Base-by-base conservation (phyloP, 2,888 invertebrate species). In the Fabriciana adippe region DNA sequence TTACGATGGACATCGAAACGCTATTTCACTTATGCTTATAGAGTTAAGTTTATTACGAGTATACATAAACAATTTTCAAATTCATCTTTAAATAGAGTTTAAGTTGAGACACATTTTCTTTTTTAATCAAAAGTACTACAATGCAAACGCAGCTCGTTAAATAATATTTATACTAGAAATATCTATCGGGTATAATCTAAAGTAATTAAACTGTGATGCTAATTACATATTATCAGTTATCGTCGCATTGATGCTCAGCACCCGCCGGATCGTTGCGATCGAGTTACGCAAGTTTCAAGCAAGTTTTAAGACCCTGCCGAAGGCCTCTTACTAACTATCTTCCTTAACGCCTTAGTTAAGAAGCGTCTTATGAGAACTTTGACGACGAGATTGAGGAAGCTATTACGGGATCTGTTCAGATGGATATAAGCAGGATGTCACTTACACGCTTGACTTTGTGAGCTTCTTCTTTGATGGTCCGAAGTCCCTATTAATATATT, bases 341-440 rank as follows among this genome's bases (percentile, higher is more conserved):
- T 90, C 89, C 89, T 90, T 89, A 89, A 88, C 89, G 91, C 90
- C 89, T 89, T 89, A 91, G 89, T 90, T 92, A 91, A 92, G 90
- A 88, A 90, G 87, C 89, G 89, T 85, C 91, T 90, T 90, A 91
- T 89, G 91, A 92, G 91, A 91, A 92, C 92, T 92, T 92, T 89
- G 90, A 90, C 90, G 90, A 85, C 78, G 87, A 90, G 90, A 91
- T 92, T 91, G 91, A 91, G 89, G 90, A 91, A 91, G 91, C 92
- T 89, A 92, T 92, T 91, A 91, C 87, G 84, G 85, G 87, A 86
- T 89, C 89, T 88, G 86, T 90, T 89, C 88, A 84, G 85, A 90
- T 88, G 89, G 86, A 91, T 92, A 88, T 91, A 91, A 90, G 88
- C 89, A 88, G 87, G 85, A 89, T 90, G 92, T 92, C 91, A 91